Base-by-base conservation (phyloP, 1,140 invertebrate species). In the Colletes latitarsis region DNA sequence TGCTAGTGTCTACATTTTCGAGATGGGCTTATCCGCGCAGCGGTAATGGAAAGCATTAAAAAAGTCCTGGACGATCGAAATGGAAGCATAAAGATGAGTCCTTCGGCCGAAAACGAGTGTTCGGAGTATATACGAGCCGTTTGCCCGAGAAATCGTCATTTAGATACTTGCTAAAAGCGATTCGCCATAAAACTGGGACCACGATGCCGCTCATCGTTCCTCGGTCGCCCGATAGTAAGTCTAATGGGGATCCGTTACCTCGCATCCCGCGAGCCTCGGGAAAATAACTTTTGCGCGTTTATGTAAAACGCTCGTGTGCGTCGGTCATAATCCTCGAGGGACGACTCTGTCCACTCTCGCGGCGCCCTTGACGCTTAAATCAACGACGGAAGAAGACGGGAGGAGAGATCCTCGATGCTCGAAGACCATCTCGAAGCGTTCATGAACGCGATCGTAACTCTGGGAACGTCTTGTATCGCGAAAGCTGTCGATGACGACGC, bases 121-220 rank as follows among this genome's bases (percentile, higher is more conserved):
- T 46, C 41, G 10, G 52, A 57, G 68, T 79, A 72, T 79, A 79
- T 79, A 78, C 69, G 74, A 73, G 82, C 84, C 81, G 87, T 86
- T 89, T 89, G 81, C 73, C 58, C 88, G 84, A 88, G 88, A 88
- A 91, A 89, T 90, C 87, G 88, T 90, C 89, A 91, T 92, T 91
- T 91, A 92, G 90, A 92, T 91, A 91, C 88, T 90, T 89, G 90
- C 91, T 91, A 92, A 92, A 91, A 92, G 91, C 90, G 90, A 91
- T 91, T 90, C 90, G 90, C 90, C 89, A 92, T 92, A 91, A 92
- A 91, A 89, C 88, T 88, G 90, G 88, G 87, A 90, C 83, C 87
- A 66, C 81, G 76, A 77, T 75, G 60, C 30, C 72, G 62, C 66
- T 53, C 69, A 41, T n/a, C 43, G 53, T 74, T 70, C 78, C 77